These are phyloP conservation scores for Drosophila sucinea DNA, from an alignment of 1,140 invertebrate species.

Conservation along the genomic window DNA sequence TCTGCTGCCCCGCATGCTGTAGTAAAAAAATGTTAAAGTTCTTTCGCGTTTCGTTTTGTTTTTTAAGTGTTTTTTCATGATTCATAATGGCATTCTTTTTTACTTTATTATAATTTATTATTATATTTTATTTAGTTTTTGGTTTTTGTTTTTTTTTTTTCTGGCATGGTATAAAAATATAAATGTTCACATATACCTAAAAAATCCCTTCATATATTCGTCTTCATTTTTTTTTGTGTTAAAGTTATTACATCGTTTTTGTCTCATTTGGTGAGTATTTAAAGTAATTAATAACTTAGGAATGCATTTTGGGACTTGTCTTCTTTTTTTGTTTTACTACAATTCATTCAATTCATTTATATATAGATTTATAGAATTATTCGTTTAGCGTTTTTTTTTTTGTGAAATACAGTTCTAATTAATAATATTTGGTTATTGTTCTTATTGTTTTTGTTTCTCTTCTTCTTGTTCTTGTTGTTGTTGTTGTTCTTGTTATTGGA, in stretches of 20 bases:
- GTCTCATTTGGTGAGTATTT: constrained; percentile 29
- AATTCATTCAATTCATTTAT: constrained; percentile 21
- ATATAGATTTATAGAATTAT: constrained; percentile 21
- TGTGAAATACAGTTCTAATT: constrained; percentile 30
- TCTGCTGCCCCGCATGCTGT: constrained; percentile 46
- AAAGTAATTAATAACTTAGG: constrained; percentile 57
- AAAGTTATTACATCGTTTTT: constrained; percentile 31
- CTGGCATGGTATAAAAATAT: constrained; percentile 81
- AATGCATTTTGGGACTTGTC: constrained; percentile 41
- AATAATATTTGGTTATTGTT: constrained; percentile 31
- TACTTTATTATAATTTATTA: constrained; percentile 38
- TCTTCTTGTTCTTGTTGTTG: constrained; percentile 33
- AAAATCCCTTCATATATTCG: constrained; percentile 62
- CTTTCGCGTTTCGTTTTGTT: constrained; percentile 30
- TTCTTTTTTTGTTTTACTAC: background rate
- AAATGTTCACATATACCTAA: constrained; percentile 80
- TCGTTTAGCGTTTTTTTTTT: constrained; percentile 18
- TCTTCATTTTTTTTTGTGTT: constrained; percentile 27
- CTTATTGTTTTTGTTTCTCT: constrained; percentile 38
- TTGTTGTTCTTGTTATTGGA: constrained; percentile 42
- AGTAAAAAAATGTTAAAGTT: constrained; percentile 66
- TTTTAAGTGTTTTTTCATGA: background rate
- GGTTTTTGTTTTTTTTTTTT: constrained; percentile 55
- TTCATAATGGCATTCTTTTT: constrained; percentile 29
- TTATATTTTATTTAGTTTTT: constrained; percentile 29